Conservation (phyloP, 1,140 invertebrate species). For the Trichogramma pretiosum region DNA sequence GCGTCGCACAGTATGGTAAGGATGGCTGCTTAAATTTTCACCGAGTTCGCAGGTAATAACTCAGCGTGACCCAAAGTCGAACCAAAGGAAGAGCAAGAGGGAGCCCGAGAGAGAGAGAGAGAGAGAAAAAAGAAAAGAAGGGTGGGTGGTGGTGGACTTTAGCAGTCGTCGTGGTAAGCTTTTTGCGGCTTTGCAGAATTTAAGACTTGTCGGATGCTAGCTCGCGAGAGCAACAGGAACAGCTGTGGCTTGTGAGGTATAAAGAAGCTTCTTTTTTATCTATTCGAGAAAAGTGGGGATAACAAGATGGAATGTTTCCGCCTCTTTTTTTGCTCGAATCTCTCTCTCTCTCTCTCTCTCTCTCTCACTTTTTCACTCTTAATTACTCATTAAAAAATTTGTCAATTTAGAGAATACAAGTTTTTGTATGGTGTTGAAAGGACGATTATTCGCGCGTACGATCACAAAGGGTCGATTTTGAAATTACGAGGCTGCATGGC, state of each 20-base stretch:
- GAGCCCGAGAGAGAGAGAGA: background rate
- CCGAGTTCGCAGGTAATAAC: constrained; percentile 17
- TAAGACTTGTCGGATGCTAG: too few species aligned
- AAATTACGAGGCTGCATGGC: too few species aligned
- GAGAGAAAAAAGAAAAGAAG: background rate
- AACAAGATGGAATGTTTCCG: background rate
- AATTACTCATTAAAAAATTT: too few species aligned
- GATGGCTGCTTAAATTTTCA: constrained; percentile 13
- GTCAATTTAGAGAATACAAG: too few species aligned
- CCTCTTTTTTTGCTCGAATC: background rate
- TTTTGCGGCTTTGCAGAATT: background rate
- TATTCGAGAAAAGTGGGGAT: background rate
- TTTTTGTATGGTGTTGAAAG: too few species aligned
- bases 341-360: background rate
- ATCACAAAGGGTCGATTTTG: too few species aligned
- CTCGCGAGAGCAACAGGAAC: too few species aligned
- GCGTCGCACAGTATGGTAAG: too few species aligned
- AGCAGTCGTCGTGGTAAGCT: too few species aligned
- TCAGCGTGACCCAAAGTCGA: constrained; percentile 8
- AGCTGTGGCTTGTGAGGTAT: too few species aligned
- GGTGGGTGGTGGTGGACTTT: too few species aligned
- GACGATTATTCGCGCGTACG: too few species aligned
- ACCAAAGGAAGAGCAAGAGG: background rate
- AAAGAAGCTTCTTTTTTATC: background rate
- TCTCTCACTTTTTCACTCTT: background rate